Evolutionary conservation across 1,140 invertebrate species (phyloP), one percentile per base, ranked within the genome.

Genomic region (Trypoxylus dichotomus): DNA sequence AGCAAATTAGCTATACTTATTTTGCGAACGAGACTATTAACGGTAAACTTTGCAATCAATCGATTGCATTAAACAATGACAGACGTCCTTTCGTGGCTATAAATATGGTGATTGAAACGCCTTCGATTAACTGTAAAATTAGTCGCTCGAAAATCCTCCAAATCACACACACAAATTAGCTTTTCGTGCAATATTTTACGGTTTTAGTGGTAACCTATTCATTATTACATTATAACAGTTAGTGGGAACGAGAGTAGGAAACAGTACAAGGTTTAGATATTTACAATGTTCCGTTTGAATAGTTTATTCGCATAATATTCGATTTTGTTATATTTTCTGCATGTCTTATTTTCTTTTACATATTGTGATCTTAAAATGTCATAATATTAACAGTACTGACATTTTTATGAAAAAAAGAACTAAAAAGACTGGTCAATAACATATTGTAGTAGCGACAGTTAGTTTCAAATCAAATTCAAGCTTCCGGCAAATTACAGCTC

Each of bases 71-170:
- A 68, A 68, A 68, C 60, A 68, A 68, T 29, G 27, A 25, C 24
- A 29, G 27, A 29, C 60, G 60, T 68, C 10, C 47, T 68, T 68
- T 68, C 27, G 13, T 10, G 60, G 13, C 24, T 29, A 68, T 68
- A 25, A 10, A 68, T 68, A 68, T 68, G 24, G 24, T 68, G 60
- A 68, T 24, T 68, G 15, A 68, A 68, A 27, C 24, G 27, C 60
- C 60, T 68, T 68, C 60, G 60, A 68, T 68, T 68, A 68, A 68
- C 60, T 68, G 60, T 68, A 68, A 68, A 68, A 68, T 68, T 68
- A 68, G 13, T 21, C 24, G 27, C 24, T 27, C 19, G 60, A 24
- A 68, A 68, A 68, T 68, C 60, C 60, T 68, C 24, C 60, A 68
- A 68, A 68, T 68, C 60, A 29, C 60, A 68, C 27, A 68, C 27